Base-by-base conservation (phyloP, 1,140 invertebrate species). In the Anagrus nilaparvatae region DNA sequence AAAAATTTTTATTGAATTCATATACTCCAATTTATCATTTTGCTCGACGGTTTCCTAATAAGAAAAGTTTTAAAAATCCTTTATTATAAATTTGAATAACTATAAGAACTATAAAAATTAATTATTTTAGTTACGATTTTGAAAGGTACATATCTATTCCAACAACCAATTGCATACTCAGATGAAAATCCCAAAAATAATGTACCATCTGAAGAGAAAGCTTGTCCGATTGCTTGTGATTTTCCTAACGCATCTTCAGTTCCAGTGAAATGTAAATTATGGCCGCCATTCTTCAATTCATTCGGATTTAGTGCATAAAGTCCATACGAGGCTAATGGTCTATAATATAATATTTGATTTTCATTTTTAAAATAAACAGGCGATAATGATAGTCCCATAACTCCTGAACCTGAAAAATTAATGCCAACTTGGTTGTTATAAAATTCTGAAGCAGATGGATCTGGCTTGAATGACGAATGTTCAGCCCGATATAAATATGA, bases 301-400 rank as follows among this genome's bases (percentile, higher is more conserved):
- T 37, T 23, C 4, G 41, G 43, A 21, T 39, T 43, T 2, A 79
- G 77, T 0, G 72, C 55, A 54, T 82, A 84, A 50, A 82, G 79
- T 44, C 75, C 70, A 20, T 69, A 76, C 43, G 78, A 81, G 7
- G 76, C 71, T 51, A 83, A 64, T 0, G 81, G 77, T 52, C 82
- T 79, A 67, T 82, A 83, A 50, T 79, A 83, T 0, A 82, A 48
- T 21, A 37, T 34, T 0, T 36, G 37, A 2, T 40, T 25, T 14
- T 47, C 40, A 24, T 74, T 80, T 37, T 77, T 74, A 50, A 59
- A 78, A 20, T 77, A 77, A 43, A 78, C 71, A 5, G 65, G 44
- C 37, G 44, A 46, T 9, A 72, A 66, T 0, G 73, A 68, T 9
- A 72, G 72, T 27, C 41, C 38, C 9, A 34, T 33, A 20, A 46